Conservation (phyloP, 2,797 vertebrate genomes). For the Tapirus indicus region DNA sequence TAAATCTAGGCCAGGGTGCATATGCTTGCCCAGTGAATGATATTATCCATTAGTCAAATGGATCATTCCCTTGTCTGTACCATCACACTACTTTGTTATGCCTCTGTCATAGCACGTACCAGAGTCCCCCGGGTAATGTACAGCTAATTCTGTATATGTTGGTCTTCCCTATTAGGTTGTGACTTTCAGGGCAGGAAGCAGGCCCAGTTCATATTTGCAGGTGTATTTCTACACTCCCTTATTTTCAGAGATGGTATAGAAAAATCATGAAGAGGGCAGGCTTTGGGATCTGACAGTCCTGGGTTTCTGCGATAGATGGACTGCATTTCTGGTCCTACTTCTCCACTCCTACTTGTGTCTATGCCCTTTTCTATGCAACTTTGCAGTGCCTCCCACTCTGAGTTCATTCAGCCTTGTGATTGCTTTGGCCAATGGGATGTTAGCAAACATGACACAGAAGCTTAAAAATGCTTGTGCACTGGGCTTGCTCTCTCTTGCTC, state of each 20-base stretch:
- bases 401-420: background rate
- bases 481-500: background rate
- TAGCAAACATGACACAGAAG: background rate
- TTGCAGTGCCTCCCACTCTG: background rate
- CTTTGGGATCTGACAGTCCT: background rate
- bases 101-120: background rate
- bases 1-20: background rate
- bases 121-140: rapidly evolving
- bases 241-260: background rate
- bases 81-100: background rate
- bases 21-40: background rate
- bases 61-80: background rate
- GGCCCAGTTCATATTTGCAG: background rate
- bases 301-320: background rate
- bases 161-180: background rate
- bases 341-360: background rate
- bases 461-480: background rate
- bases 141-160: background rate
- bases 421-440: background rate
- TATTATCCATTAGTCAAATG: background rate
- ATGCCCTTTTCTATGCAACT: background rate
- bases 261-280: background rate
- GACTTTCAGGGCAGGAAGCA: background rate
- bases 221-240: background rate
- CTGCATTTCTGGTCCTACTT: background rate